phyloP scores from a whole-genome alignment of 1,140 invertebrate species.

The Trachymyrmex septentrionalis region DNA sequence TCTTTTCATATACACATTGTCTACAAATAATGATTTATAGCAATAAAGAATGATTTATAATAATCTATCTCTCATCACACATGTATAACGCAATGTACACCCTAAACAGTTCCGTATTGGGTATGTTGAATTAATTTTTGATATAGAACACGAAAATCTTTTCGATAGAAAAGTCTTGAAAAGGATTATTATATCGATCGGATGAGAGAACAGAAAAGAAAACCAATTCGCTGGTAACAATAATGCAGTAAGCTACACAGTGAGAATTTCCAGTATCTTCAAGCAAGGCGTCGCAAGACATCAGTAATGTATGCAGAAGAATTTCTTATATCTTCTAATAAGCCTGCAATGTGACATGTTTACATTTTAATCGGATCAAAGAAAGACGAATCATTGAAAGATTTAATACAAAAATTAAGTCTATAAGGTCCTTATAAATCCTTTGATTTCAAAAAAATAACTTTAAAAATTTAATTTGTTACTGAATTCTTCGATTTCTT shows the following conservation, averaged over 20 bases:
- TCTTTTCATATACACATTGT: slow-evolving; percentile 72
- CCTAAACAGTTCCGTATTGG: neutral
- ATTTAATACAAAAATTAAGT: slow-evolving; percentile 28
- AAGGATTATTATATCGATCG: slow-evolving; percentile 40
- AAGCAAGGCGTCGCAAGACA: slow-evolving; percentile 84
- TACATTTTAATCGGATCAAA: slow-evolving; percentile 20
- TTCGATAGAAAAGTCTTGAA: slow-evolving; percentile 42
- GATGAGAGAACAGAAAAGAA: neutral
- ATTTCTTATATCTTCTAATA: slow-evolving; percentile 88
- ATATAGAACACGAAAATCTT: slow-evolving; percentile 28
- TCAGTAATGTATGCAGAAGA: slow-evolving; percentile 88
- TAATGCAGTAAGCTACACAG: slow-evolving; percentile 61
- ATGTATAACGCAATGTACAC: slow-evolving; percentile 36
- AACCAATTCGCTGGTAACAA: slow-evolving; percentile 25
- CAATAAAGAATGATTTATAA: slow-evolving; percentile 65
- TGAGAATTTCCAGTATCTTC: slow-evolving; percentile 70
- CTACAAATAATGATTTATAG: slow-evolving; percentile 72
- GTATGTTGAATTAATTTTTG: slow-evolving; percentile 39
- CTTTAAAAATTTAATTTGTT: neutral
- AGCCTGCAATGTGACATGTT: slow-evolving; percentile 86
- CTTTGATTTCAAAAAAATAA: slow-evolving; percentile 37
- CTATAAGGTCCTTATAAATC: neutral
- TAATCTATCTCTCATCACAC: slow-evolving; percentile 57
- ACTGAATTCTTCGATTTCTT: neutral
- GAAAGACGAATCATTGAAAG: slow-evolving; percentile 55